Evolutionary conservation across 2,888 invertebrate genomes (phyloP), one percentile per base, ranked within the genome.

Genomic region (Drosophila longiperda): DNA sequence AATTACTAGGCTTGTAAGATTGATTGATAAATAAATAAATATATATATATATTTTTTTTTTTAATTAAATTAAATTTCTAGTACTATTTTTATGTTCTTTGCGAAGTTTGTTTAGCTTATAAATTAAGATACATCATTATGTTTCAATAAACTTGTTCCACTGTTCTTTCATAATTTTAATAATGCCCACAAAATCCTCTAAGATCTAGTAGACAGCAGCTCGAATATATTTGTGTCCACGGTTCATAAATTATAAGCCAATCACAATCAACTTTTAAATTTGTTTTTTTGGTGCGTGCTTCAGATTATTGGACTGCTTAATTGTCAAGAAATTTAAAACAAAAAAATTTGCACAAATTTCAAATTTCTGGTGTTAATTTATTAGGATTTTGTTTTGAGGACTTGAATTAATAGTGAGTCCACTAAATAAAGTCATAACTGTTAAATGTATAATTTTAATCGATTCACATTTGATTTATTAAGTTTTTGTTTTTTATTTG

Each of bases 351-450:
- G 71, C 68, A 73, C 75, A 78, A 74, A 72, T 75, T 74, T 67
- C 49, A 65, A 68, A 80, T 75, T 80, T 58, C 33, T 71, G n/a
- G 54, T n/a, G 49, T 52, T 81, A 65, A 71, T 78, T 82, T 75
- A 82, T 82, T 58, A 34, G 15, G 32, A 29, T n/a, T 38, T 26
- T 36, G 42, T 59, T 36, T 48, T 26, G 2, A 26, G 48, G 34
- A 50, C 64, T 58, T 49, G 61, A 70, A 69, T 57, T 38, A 53
- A 75, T 63, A 38, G 20, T 55, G 32, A 23, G 64, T 12, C 50
- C 38, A 52, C 40, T 45, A 48, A 87, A 89, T 90, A 78, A 85
- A 90, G 86, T 68, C 82, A 83, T 86, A 86, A 75, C 75, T 71
- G 64, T 75, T 66, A 73, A 87, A 66, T 78, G 67, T 72, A 38